Evolutionary conservation across 92 coral and sea anemone species (phyloP), one percentile per base, ranked within the genome.

Genomic region (Porites lobata): DNA sequence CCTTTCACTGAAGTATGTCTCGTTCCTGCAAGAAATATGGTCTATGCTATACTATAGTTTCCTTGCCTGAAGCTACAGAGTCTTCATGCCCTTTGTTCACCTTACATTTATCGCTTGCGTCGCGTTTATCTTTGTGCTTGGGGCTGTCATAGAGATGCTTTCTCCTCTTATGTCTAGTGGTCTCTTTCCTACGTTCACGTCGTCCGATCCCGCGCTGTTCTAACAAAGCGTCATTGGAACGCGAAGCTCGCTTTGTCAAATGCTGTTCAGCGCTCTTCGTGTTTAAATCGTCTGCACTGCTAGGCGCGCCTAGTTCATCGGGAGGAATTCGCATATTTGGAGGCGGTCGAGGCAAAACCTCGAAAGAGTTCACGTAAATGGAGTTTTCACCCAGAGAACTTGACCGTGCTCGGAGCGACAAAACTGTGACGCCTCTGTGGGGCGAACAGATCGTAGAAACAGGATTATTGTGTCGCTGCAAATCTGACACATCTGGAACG

Each of bases 341-440:
- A 1, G 87, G 87, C 17, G 87, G 87, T 75, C 81, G 62, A 29
- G 78, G 21, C 86, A 84, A 58, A 29, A 84, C 87, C 81, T 84
- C 87, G 76, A 84, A 84, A 18, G 87, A 84, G 76, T 84, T 84
- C 50, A 84, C 80, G 38, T 84, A 84, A 18, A 84, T 84, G 22
- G 87, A 74, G 67, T 75, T 73, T 50, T 84, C 87, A 6, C 87
- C 87, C 15, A 84, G 53, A 17, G 71, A 73, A 13, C 74, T 84
- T 29, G 73, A 72, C 22, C 80, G 69, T 1, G 87, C 29, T 6
- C 85, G 85, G 61, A 84, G 87, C 22, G 87, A 75, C 26, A 65
- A 26, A 29, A 73, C 61, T 5, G 80, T 74, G 18, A 73, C 20
- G 17, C 73, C 79, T 17, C 73, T 54, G 64, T 15, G 24, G 58